Evolutionary conservation across 2,797 vertebrate genomes (phyloP).

Genomic region (Muraenolepis orangiensis): DNA sequence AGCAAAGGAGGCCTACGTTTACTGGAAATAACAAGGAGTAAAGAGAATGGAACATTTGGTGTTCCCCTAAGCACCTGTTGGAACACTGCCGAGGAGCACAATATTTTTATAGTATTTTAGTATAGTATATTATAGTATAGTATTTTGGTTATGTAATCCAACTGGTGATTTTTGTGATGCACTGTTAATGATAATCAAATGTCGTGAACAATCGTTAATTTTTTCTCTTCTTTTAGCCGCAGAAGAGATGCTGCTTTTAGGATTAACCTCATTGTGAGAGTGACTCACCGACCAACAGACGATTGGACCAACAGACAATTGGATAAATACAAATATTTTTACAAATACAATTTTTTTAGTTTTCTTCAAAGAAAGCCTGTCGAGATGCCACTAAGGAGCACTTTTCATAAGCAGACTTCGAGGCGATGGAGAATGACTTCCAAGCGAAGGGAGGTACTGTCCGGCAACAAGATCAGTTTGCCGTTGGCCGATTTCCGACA

Average conservation of each 20-base stretch:
- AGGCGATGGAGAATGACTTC: constrained; percentile 66
- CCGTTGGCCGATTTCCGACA: constrained; percentile 80
- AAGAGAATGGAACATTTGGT: constrained; percentile 62
- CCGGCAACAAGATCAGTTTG: constrained; percentile 81
- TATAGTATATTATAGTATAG: constrained; percentile 43
- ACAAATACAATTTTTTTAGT: constrained; percentile 12
- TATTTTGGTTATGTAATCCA: constrained; percentile 35
- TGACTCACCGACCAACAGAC: background rate
- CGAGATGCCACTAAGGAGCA: constrained; percentile 70
- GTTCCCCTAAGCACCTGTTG: constrained; percentile 53
- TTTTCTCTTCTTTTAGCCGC: constrained; percentile 35
- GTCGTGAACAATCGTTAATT: constrained; percentile 14
- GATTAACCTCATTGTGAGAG: constrained; percentile 27
- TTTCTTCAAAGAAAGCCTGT: constrained; percentile 16
- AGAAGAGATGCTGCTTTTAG: constrained; percentile 41
- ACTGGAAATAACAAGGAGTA: constrained; percentile 42
- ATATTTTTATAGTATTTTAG: constrained; percentile 40
- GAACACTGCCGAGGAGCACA: constrained; percentile 36
- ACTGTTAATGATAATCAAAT: constrained; percentile 8
- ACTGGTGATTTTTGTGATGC: constrained; percentile 39
- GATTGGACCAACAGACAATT: constrained; percentile 10
- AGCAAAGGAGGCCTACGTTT: constrained; percentile 55
- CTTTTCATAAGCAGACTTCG: constrained; percentile 60
- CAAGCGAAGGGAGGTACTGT: constrained; percentile 70
- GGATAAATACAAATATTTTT: constrained; percentile 22